phyloP scores from a whole-genome alignment of 2,113 vertebrate genomes.

The Numida meleagris region DNA sequence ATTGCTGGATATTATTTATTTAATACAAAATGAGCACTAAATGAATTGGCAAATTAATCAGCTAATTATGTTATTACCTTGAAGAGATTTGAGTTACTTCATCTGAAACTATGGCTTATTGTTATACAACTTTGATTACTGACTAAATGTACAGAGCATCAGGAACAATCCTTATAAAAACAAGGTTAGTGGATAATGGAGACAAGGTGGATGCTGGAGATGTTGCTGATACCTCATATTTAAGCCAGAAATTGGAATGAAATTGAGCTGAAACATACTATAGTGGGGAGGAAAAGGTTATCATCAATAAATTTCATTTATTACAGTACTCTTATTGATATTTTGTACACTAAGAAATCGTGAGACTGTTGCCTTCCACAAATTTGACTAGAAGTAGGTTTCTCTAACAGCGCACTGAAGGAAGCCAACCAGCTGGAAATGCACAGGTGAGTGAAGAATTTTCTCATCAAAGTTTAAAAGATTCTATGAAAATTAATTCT shows the following conservation, averaged over 20 bases:
- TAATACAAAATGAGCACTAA: slow-evolving; percentile 28
- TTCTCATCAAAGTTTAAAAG: not conserved
- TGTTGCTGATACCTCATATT: slow-evolving; percentile 26
- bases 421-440: not conserved
- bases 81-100: not conserved
- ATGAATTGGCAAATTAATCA: slow-evolving; percentile 14
- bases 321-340: not conserved
- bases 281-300: not conserved
- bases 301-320: not conserved
- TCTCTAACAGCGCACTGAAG: not conserved
- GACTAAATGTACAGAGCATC: not conserved
- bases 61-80: not conserved
- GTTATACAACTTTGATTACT: not conserved
- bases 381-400: not conserved
- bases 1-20: slow-evolving; percentile 49
- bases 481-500: not conserved
- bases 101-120: not conserved
- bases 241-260: not conserved
- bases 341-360: not conserved
- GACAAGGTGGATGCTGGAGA: slow-evolving; percentile 33
- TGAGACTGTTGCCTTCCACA: not conserved
- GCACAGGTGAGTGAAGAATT: not conserved
- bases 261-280: not conserved
- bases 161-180: not conserved
- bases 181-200: not conserved